Evolutionary conservation across 2,888 invertebrate species (phyloP).

Genomic region (Thera obeliscata): DNA sequence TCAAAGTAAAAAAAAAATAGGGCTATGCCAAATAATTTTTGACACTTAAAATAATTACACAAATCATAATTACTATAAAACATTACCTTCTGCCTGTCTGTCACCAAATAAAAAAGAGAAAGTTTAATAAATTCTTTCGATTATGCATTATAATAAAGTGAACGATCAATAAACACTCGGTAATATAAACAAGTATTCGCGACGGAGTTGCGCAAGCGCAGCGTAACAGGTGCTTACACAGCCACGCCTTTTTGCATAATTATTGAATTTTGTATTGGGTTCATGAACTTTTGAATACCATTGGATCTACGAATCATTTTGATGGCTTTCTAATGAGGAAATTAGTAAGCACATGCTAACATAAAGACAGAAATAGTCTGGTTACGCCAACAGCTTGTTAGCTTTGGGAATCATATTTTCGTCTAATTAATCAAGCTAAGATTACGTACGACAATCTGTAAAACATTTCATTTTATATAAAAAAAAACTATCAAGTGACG

Average conservation of each 20-base stretch:
- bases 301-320: background rate
- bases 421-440: no score
- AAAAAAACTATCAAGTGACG: no score
- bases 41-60: no score
- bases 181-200: constrained; percentile 21
- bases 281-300: constrained; percentile 7
- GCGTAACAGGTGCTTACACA: constrained; percentile 28
- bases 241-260: constrained; percentile 27
- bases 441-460: no score
- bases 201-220: constrained; percentile 27
- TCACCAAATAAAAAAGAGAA: constrained; percentile 21
- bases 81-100: background rate
- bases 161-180: constrained; percentile 33
- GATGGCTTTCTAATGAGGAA: constrained; percentile 3
- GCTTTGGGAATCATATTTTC: no score
- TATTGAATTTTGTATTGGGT: constrained; percentile 15
- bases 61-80: no score
- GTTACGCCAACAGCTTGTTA: no score
- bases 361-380: no score
- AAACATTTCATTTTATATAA: no score
- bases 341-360: background rate
- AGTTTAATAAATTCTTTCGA: constrained; percentile 22
- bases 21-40: no score
- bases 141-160: constrained; percentile 21
- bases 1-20: no score